Percentiles rank a stretch among this genome's conserved stretches.
Conservation (phyloP, 2,888 invertebrate species). For the Willowsia nigromaculata region DNA sequence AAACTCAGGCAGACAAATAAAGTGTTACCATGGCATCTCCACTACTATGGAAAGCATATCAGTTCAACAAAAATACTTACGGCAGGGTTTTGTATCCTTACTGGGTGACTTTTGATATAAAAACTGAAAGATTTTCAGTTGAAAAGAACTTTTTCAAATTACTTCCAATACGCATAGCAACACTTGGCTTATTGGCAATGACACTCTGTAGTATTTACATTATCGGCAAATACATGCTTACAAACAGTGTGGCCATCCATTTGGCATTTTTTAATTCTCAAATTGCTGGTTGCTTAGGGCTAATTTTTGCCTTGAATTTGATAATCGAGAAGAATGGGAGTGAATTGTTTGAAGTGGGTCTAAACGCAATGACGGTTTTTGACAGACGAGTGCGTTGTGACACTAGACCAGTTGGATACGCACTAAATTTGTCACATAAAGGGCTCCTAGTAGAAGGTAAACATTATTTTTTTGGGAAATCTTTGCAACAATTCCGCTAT, state of each 20-base stretch:
- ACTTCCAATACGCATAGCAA: neutral
- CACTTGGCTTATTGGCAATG: neutral
- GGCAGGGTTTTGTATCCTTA: neutral
- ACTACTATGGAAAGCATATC: neutral
- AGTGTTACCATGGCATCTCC: neutral
- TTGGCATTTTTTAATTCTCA: neutral
- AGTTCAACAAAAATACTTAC: neutral
- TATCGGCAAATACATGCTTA: neutral
- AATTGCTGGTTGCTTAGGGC: neutral
- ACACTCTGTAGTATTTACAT: neutral
- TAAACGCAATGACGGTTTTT: neutral
- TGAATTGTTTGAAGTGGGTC: neutral
- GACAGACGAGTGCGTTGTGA: neutral
- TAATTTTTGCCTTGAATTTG: neutral
- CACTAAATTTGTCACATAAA: neutral
- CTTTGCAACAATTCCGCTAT: too few species aligned
- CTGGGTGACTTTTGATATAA: neutral
- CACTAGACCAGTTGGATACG: neutral
- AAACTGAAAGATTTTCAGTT: neutral
- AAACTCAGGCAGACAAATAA: too few species aligned
- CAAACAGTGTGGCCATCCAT: neutral
- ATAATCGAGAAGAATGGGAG: neutral
- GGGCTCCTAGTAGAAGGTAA: neutral
- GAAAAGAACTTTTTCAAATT: neutral
- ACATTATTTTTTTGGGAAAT: neutral